Evolutionary conservation across 2,797 vertebrate species (phyloP), one percentile per base, ranked within the genome.

Genomic region (Anabacerthia variegaticeps): DNA sequence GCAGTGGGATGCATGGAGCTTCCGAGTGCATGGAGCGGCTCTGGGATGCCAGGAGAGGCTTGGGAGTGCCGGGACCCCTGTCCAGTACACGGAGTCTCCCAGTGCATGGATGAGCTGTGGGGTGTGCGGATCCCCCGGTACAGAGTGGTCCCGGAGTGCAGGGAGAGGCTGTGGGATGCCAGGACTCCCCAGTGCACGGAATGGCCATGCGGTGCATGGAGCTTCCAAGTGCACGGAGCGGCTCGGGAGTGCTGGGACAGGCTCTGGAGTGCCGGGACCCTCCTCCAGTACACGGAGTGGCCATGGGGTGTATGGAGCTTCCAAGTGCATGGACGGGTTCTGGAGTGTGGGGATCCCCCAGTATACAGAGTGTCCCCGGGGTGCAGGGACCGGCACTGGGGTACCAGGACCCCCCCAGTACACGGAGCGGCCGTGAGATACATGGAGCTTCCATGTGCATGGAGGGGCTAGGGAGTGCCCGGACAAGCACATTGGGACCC

Each of bases 391-490:
- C 27, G 18, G 51, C 65, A 56, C 14, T 2, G 21, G 13, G 4
- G 8, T 23, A 15, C 34, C 8, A n/a, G 55, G 24, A 63, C 8
- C 0, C n/a, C 0, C 4, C 8, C 32, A 18, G 0, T 26, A 51
- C 32, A 44, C 9, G n/a, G 56, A 32, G 79, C 11, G 9, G 16
- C 36, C 11, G 20, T 44, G 44, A 20, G 20, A 11, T 44, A 27
- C 24, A 36, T 24, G 7, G 44, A 21, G 44, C 44, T 44, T 44
- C 44, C 44, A 44, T 21, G 34, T 62, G 59, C 59, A 21, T 19
- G 19, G 59, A 62, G 27, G 2, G n/a, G 18, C 7, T 2, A 23
- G 6, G 48, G 23, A 26, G 24, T 48, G 48, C 48, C 20, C 4
- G 23, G 23, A 26, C 23, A 44, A 20, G 44, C 44, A 44, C 44